A percentile compares a stretch with the other conserved stretches of the same genome.
Conservation (phyloP, 2,888 invertebrate genomes). For the Pyralis farinalis region DNA sequence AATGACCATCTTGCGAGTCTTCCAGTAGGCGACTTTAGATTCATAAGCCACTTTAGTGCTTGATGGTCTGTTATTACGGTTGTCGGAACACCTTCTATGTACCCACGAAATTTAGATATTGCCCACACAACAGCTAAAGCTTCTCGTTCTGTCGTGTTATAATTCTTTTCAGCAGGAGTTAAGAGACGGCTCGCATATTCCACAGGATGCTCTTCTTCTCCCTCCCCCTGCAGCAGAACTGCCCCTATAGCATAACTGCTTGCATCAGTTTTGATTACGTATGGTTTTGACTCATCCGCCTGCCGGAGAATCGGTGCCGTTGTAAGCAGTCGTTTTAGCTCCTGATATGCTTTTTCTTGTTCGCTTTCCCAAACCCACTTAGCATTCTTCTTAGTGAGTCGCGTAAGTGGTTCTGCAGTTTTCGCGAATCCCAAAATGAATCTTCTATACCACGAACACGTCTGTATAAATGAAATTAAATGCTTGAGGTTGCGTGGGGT, state of each 20-base stretch:
- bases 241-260: slow-evolving; percentile 7
- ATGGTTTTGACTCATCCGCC: background rate
- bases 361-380: background rate
- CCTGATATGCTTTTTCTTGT: background rate
- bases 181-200: slow-evolving; percentile 16
- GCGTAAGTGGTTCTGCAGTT: slow-evolving; percentile 18
- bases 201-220: slow-evolving; percentile 8
- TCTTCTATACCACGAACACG: slow-evolving; percentile 24
- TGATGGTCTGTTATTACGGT: background rate
- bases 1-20: background rate
- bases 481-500: slow-evolving; percentile 13
- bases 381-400: background rate
- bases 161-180: slow-evolving; percentile 21
- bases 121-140: slow-evolving; percentile 17
- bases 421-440: slow-evolving; percentile 22
- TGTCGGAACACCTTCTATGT: background rate
- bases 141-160: slow-evolving; percentile 44
- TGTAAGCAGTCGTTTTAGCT: background rate
- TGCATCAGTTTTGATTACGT: background rate
- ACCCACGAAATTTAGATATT: slow-evolving; percentile 12
- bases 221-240: slow-evolving; percentile 18
- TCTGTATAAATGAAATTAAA: slow-evolving; percentile 11
- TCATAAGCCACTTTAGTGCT: background rate
- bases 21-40: slow-evolving; percentile 3
- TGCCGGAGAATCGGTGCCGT: background rate